A percentile compares a stretch with the other conserved stretches of the same genome.
Conservation (phyloP, 2,113 vertebrate species). For the Tauraco erythrolophus region DNA sequence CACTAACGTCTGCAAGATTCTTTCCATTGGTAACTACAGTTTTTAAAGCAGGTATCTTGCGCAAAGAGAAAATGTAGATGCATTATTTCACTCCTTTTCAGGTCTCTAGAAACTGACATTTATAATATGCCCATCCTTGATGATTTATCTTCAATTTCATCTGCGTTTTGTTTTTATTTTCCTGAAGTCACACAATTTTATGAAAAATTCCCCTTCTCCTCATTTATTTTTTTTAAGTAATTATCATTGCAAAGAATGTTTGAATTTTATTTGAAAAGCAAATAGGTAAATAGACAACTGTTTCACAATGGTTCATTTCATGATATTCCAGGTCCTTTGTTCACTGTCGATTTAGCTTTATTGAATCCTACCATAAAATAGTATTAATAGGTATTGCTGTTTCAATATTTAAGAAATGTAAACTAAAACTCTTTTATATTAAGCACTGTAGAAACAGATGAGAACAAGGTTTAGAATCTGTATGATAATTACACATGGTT, state of each 20-base stretch:
- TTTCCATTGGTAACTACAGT: not conserved
- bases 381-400: not conserved
- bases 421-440: not conserved
- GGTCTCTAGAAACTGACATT: not conserved
- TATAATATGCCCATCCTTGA: not conserved
- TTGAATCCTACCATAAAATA: not conserved
- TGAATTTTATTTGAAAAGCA: not conserved
- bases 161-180: not conserved
- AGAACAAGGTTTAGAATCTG: not conserved
- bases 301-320: not conserved
- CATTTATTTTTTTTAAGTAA: not conserved
- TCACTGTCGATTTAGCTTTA: not conserved
- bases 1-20: not conserved
- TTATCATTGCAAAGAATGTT: not conserved
- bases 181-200: not conserved
- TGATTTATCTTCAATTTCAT: not conserved
- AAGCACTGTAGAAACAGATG: not conserved
- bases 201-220: not conserved
- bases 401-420: not conserved
- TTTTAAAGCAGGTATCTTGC: not conserved
- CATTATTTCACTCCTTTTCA: not conserved
- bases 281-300: not conserved
- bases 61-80: not conserved
- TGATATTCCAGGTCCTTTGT: not conserved
- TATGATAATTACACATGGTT: not conserved